These are phyloP conservation scores for Bugulina stolonifera DNA, from an alignment of 2,888 invertebrate genomes.

Conservation along the genomic window DNA sequence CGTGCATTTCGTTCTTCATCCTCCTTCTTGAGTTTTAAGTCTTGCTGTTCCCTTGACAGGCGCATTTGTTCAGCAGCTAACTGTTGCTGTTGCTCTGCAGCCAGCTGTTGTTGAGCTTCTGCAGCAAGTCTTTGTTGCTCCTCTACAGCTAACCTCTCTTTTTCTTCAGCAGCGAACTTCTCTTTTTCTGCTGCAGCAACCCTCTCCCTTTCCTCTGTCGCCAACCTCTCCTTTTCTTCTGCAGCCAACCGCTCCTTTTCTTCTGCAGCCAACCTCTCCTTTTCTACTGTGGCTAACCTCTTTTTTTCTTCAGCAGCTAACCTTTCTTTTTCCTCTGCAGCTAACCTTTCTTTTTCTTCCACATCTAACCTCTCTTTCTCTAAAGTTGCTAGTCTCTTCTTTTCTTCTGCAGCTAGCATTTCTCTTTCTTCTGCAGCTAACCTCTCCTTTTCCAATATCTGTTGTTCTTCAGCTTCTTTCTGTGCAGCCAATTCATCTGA, in stretches of 20 bases:
- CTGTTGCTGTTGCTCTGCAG: conserved; percentile 3
- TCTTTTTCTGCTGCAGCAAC: neutral
- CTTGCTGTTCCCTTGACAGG: neutral
- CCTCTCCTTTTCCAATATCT: neutral
- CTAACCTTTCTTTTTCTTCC: conserved; percentile 4
- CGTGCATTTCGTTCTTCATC: neutral
- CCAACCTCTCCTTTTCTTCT: neutral
- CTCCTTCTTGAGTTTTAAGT: neutral
- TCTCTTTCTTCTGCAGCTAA: conserved; percentile 7
- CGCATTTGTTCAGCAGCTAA: conserved; percentile 6
- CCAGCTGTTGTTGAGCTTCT: too few relatives aligned
- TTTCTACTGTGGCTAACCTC: neutral
- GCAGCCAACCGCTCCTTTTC: neutral
- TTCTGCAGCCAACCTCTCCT: conserved; percentile 4
- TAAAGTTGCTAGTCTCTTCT: neutral
- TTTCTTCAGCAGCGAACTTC: neutral
- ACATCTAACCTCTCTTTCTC: conserved; percentile 4
- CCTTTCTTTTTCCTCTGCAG: conserved; percentile 8
- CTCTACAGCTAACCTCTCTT: neutral
- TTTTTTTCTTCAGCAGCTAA: neutral
- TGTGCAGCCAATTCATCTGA: too few relatives aligned
- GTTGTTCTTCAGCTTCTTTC: neutral
- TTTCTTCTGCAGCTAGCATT: neutral
- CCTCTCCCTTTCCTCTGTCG: neutral
- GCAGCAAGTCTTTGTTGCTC: too few relatives aligned